A percentile compares a stretch with the other conserved stretches of the same genome.
Conservation (phyloP, 2,797 vertebrate genomes). For the Girardinus metallicus region DNA sequence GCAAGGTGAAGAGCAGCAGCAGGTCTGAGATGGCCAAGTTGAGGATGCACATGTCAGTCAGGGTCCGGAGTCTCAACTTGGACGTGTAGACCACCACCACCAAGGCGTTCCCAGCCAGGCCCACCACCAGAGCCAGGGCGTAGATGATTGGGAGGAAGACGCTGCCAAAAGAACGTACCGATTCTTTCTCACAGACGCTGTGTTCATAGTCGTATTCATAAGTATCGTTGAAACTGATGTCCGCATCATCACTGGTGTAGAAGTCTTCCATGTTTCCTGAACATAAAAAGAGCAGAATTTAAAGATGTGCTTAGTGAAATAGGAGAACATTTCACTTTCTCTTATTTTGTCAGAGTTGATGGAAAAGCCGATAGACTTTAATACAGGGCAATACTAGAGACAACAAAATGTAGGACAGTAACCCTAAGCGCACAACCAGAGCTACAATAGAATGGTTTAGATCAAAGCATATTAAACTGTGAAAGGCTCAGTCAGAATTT, state of each 20-base stretch:
- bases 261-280: slow-evolving; percentile 59
- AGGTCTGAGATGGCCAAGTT: slow-evolving; percentile 91
- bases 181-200: slow-evolving; percentile 86
- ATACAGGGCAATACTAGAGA: background rate
- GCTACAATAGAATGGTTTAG: background rate
- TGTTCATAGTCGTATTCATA: slow-evolving; percentile 78
- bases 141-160: slow-evolving; percentile 91
- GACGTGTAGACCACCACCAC: slow-evolving; percentile 88
- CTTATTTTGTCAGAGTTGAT: background rate
- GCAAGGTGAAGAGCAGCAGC: slow-evolving; percentile 89
- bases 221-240: slow-evolving; percentile 54
- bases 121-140: slow-evolving; percentile 82
- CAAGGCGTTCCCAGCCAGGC: slow-evolving; percentile 88
- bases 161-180: slow-evolving; percentile 86
- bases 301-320: background rate
- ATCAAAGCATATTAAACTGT: background rate
- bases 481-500: background rate
- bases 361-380: background rate
- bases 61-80: slow-evolving; percentile 85
- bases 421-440: background rate
- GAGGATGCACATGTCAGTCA: slow-evolving; percentile 90
- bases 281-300: slow-evolving; percentile 5
- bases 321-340: background rate
- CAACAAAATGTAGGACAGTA: background rate
- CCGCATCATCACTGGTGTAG: slow-evolving; percentile 44